Evolutionary conservation across 2,888 invertebrate genomes (phyloP).

Genomic region (Caenorhabditis macrosperma): DNA sequence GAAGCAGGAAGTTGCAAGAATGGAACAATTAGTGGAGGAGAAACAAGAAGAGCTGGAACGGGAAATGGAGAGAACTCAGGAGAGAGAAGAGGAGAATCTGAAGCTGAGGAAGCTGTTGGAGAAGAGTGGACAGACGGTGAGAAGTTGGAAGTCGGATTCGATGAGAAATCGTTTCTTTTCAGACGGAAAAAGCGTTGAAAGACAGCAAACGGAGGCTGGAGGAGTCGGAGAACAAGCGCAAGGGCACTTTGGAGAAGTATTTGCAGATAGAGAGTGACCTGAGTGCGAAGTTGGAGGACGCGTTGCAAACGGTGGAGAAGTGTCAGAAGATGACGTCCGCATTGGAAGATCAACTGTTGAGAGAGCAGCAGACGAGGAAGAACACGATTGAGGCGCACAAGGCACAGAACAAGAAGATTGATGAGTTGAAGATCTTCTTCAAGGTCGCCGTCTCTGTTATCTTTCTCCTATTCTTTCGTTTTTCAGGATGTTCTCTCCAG

Average conservation of each 20-base stretch:
- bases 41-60: constrained; percentile 44
- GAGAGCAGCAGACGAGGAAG: constrained; percentile 50
- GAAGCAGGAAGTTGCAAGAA: constrained; percentile 41
- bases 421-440: constrained; percentile 49
- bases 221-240: constrained; percentile 59
- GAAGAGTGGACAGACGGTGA: constrained; percentile 55
- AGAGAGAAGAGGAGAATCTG: constrained; percentile 54
- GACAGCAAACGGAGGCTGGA: constrained; percentile 63
- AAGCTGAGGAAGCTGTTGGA: constrained; percentile 59
- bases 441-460: constrained; percentile 4
- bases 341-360: constrained; percentile 43
- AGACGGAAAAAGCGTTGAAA: constrained; percentile 62
- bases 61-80: constrained; percentile 51
- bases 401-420: constrained; percentile 55
- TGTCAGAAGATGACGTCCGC: constrained; percentile 17
- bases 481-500: constrained; percentile 48
- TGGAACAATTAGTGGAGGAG: constrained; percentile 35
- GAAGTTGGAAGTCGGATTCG: not conserved
- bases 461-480: not conserved
- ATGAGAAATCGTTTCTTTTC: constrained; percentile 2
- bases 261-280: constrained; percentile 51
- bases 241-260: constrained; percentile 52
- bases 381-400: constrained; percentile 47
- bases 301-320: constrained; percentile 19
- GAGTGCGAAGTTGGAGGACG: constrained; percentile 45